These are phyloP conservation scores for Stichopus horrens DNA, from an alignment of 53 echinoderm and acorn worm species.

Conservation along the genomic window DNA sequence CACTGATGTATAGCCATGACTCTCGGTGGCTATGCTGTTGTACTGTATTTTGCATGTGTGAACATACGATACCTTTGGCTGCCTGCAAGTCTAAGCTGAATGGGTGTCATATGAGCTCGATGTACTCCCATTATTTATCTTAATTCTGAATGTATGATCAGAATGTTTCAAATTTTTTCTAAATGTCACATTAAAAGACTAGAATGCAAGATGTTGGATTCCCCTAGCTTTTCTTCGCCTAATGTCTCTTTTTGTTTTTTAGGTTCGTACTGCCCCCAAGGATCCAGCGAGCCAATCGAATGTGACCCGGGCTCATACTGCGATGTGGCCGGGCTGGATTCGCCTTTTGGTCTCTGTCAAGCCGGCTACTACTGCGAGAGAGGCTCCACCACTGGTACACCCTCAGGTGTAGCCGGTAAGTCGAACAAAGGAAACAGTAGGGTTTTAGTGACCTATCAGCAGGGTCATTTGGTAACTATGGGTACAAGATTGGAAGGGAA, in stretches of 20 bases:
- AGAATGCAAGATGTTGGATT: too few relatives aligned
- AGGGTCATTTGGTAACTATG: neutral
- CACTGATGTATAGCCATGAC: too few relatives aligned
- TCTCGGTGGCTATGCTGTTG: too few relatives aligned
- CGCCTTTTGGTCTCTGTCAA: constrained; percentile 62
- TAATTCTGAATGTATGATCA: too few relatives aligned
- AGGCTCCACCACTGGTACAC: constrained; percentile 77
- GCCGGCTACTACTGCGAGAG: constrained; percentile 85
- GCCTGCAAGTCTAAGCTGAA: too few relatives aligned
- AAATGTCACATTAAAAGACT: too few relatives aligned
- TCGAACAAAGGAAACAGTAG: neutral
- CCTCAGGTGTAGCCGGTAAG: constrained; percentile 83
- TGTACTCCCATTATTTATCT: too few relatives aligned
- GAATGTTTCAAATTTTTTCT: too few relatives aligned
- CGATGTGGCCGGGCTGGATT: constrained; percentile 55
- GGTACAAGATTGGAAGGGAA: neutral
- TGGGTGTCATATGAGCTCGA: too few relatives aligned
- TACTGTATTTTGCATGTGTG: too few relatives aligned
- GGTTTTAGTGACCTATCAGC: neutral
- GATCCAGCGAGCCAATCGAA: constrained; percentile 63
- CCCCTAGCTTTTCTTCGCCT: neutral
- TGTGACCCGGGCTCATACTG: constrained; percentile 90
- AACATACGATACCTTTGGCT: too few relatives aligned
- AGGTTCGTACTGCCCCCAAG: constrained; percentile 94
- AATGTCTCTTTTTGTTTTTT: neutral